Percentiles rank a stretch among this genome's conserved stretches.
phyloP scores from a whole-genome alignment of 2,888 invertebrate genomes.

The Dione vanillae region DNA sequence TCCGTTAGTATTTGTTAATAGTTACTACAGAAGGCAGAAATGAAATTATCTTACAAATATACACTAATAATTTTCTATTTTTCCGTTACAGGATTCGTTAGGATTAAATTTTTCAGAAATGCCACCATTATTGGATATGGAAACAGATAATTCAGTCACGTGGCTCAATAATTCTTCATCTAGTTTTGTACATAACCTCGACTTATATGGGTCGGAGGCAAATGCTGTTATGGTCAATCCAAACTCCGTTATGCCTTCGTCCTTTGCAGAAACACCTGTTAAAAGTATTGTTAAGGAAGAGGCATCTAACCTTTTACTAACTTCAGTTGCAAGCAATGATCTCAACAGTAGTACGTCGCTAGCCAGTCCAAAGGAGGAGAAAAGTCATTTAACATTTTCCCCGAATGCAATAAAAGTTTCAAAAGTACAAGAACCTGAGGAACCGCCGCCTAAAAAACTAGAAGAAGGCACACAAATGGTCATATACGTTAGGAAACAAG shows the following conservation, averaged over 20 bases:
- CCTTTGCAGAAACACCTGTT: constrained; percentile 83
- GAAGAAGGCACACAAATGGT: constrained; percentile 82
- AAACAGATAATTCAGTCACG: constrained; percentile 85
- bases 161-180: constrained; percentile 86
- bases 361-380: constrained; percentile 86
- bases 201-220: constrained; percentile 88
- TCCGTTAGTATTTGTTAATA: constrained; percentile 65
- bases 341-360: constrained; percentile 72
- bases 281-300: constrained; percentile 79
- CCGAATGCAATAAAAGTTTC: constrained; percentile 88
- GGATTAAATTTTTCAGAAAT: constrained; percentile 86
- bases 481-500: constrained; percentile 76
- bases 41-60: not conserved
- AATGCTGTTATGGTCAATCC: constrained; percentile 94
- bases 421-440: constrained; percentile 73
- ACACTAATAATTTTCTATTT: constrained; percentile 27
- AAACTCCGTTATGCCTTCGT: constrained; percentile 93
- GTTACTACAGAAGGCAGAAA: not conserved
- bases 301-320: constrained; percentile 76
- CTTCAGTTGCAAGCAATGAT: constrained; percentile 68
- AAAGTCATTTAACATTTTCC: constrained; percentile 89
- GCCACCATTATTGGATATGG: constrained; percentile 86
- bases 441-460: constrained; percentile 61
- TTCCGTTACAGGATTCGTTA: constrained; percentile 80
- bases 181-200: constrained; percentile 87